These are phyloP conservation scores for Ariopsis seemanni DNA, from an alignment of 2,113 vertebrate genomes.

Conservation along the genomic window DNA sequence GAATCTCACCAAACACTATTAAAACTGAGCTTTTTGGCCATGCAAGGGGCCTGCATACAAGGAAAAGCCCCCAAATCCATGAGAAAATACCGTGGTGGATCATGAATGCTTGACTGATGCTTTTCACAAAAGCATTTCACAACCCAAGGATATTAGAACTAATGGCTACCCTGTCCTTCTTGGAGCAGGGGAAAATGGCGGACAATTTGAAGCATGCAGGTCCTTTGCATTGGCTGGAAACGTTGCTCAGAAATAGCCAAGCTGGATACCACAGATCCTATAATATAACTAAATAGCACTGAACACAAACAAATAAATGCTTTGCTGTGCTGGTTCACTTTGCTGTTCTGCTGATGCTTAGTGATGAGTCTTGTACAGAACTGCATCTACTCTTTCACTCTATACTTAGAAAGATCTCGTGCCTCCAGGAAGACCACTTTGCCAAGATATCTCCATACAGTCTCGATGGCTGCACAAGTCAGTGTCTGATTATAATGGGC, in stretches of 20 bases:
- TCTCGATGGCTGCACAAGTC: conserved; percentile 51
- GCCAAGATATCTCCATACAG: conserved; percentile 53
- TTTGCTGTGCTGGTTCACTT: not conserved
- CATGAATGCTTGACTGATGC: not conserved
- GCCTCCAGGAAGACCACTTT: conserved; percentile 62
- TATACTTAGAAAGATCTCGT: conserved; percentile 65
- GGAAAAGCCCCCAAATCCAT: not conserved
- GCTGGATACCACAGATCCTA: not conserved
- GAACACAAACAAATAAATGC: not conserved
- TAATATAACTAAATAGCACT: not conserved
- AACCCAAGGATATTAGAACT: not conserved
- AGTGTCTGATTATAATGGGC: conserved; percentile 52
- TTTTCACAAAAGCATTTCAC: not conserved
- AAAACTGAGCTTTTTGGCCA: not conserved
- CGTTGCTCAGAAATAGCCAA: not conserved
- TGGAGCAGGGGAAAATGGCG: not conserved
- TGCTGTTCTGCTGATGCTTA: conserved; percentile 2
- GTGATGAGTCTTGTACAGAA: conserved; percentile 58
- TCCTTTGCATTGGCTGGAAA: not conserved
- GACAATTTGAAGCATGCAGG: not conserved
- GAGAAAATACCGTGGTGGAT: not conserved
- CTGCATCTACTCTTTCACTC: conserved; percentile 62
- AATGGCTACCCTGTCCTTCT: not conserved
- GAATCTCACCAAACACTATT: not conserved
- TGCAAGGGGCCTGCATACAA: not conserved